phyloP scores from a whole-genome alignment of 2,113 vertebrate species.

The Forbesichthys agassizii region DNA sequence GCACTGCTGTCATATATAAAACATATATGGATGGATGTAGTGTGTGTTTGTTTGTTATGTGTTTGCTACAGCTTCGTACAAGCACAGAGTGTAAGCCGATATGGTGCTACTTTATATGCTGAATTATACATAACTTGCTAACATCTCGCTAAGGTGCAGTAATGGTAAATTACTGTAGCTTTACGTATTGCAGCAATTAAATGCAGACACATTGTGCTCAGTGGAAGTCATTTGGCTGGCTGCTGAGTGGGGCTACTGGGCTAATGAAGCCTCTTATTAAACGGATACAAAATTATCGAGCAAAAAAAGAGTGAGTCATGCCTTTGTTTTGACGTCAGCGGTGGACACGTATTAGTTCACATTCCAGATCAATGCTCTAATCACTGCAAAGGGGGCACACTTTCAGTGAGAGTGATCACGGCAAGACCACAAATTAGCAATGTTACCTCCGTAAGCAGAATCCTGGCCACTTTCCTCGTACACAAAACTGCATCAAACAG shows the following conservation, averaged over 20 bases:
- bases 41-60: conserved; percentile 5
- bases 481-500: conserved; percentile 31
- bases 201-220: conserved; percentile 30
- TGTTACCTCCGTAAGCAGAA: not conserved
- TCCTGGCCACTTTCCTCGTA: conserved; percentile 2
- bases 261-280: conserved; percentile 40
- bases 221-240: conserved; percentile 41
- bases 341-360: conserved; percentile 37
- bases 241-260: conserved; percentile 30
- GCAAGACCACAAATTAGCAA: conserved; percentile 7
- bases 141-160: no score
- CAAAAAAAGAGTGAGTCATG: conserved; percentile 36
- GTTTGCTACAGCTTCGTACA: conserved; percentile 2
- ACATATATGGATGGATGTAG: conserved; percentile 33
- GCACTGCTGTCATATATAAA: conserved; percentile 23
- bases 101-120: conserved; percentile 16
- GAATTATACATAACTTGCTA: conserved; percentile 23
- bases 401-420: conserved; percentile 25
- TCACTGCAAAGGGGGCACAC: conserved; percentile 36
- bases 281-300: conserved; percentile 10
- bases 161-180: conserved; percentile 26
- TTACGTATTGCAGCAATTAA: conserved; percentile 51
- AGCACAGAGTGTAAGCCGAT: conserved; percentile 13
- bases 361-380: conserved; percentile 53
- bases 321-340: conserved; percentile 54